Evolutionary conservation across 2,113 vertebrate genomes (phyloP).

Genomic region (Pavo muticus): DNA sequence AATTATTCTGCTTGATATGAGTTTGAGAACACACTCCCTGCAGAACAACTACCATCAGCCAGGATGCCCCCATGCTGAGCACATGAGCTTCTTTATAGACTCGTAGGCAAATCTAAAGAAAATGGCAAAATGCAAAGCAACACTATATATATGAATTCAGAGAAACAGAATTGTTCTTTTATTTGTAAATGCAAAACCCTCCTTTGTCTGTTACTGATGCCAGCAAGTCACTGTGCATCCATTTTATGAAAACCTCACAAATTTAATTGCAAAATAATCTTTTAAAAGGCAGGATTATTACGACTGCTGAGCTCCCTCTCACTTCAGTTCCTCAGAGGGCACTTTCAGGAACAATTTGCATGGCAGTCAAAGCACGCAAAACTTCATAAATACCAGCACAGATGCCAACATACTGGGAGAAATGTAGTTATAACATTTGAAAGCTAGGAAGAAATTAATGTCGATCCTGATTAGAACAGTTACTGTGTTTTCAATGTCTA

Average conservation of each 20-base stretch:
- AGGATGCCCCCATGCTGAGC: fast-evolving
- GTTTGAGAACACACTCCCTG: neutral
- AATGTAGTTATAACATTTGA: constrained; percentile 40
- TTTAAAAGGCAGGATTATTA: constrained; percentile 27
- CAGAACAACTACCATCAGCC: neutral
- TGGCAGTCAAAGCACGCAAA: constrained; percentile 59
- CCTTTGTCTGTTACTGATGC: neutral
- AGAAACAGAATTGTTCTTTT: neutral
- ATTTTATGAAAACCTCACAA: constrained; percentile 9
- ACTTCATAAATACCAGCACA: constrained; percentile 67
- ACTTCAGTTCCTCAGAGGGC: constrained; percentile 50
- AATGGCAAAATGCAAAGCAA: neutral
- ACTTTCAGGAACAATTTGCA: constrained; percentile 51
- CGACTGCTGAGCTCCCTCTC: constrained; percentile 26
- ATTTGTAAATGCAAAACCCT: neutral
- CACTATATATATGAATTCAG: fast-evolving
- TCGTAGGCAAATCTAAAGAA: neutral
- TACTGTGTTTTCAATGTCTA: constrained; percentile 13
- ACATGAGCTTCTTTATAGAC: fast-evolving
- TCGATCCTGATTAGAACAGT: constrained; percentile 63
- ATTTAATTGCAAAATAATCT: constrained; percentile 51
- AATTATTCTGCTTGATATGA: neutral
- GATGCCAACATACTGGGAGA: constrained; percentile 61
- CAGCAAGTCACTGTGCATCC: neutral
- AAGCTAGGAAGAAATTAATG: constrained; percentile 57